Percentiles rank a stretch among this genome's conserved stretches.
Conservation (phyloP, 2,888 invertebrate species). For the Agrotis exclamationis region DNA sequence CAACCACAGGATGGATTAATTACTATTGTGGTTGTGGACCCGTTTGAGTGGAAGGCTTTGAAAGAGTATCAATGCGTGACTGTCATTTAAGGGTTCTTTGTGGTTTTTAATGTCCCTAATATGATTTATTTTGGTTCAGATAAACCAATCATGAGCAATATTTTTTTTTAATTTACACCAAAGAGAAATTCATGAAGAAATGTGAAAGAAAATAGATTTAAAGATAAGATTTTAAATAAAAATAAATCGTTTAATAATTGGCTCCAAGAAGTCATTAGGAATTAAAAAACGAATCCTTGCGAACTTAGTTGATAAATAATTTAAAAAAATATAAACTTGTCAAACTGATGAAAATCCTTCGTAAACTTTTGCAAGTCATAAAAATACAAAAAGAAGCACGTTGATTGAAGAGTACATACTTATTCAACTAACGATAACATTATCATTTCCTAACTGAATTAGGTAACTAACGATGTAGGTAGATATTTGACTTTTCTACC, state of each 20-base stretch:
- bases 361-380: neutral
- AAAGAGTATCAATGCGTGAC: constrained; percentile 74
- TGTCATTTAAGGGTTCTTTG: constrained; percentile 66
- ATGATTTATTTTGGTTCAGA: neutral
- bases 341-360: too few relatives aligned
- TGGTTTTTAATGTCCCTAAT: neutral
- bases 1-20: constrained; percentile 67
- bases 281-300: too few relatives aligned
- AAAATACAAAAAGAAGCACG: neutral
- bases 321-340: too few relatives aligned
- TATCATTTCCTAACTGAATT: neutral
- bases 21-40: constrained; percentile 70
- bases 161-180: too few relatives aligned
- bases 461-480: neutral
- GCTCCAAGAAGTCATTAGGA: too few relatives aligned
- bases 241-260: too few relatives aligned
- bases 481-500: constrained; percentile 29
- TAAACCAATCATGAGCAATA: too few relatives aligned
- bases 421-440: neutral
- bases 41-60: constrained; percentile 71
- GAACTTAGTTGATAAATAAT: too few relatives aligned
- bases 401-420: neutral
- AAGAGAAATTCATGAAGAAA: too few relatives aligned
- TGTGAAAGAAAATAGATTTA: too few relatives aligned
- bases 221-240: too few relatives aligned